A percentile compares a stretch with the other conserved stretches of the same genome.
These are phyloP conservation scores for Fopius arisanus DNA, from an alignment of 1,140 invertebrate species.

Conservation along the genomic window DNA sequence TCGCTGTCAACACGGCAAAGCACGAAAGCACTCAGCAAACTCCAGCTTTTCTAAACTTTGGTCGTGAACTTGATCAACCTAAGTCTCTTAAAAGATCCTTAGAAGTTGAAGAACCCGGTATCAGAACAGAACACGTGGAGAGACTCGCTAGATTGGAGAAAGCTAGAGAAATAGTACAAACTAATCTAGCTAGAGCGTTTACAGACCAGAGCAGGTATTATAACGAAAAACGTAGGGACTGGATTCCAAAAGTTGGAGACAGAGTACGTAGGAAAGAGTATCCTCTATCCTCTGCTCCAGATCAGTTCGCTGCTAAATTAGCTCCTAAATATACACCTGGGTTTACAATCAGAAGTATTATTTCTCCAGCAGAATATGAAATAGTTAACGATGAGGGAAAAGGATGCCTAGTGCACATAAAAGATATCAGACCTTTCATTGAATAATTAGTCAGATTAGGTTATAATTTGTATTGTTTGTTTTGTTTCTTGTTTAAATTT, in stretches of 20 bases:
- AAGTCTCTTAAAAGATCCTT: background rate
- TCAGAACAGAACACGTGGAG: background rate
- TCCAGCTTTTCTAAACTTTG: conserved; percentile 19
- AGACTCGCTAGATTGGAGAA: background rate
- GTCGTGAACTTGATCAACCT: background rate
- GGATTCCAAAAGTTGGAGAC: background rate
- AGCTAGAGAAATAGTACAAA: background rate
- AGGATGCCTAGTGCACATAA: background rate
- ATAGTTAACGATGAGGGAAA: background rate
- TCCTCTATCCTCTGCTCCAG: background rate
- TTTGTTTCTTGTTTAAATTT: too few species aligned
- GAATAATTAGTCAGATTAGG: background rate
- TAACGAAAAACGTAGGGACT: background rate
- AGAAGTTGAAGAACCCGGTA: background rate
- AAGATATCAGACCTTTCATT: background rate
- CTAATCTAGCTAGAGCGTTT: background rate
- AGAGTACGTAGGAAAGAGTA: background rate
- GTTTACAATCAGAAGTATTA: background rate
- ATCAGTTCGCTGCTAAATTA: background rate
- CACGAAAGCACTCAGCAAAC: conserved; percentile 1
- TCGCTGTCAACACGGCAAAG: conserved; percentile 36
- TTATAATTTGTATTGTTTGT: too few species aligned
- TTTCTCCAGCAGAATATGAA: background rate
- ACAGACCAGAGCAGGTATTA: background rate
- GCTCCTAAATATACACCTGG: background rate